phyloP scores from a whole-genome alignment of 2,113 vertebrate species.

The Brienomyrus longianalis region DNA sequence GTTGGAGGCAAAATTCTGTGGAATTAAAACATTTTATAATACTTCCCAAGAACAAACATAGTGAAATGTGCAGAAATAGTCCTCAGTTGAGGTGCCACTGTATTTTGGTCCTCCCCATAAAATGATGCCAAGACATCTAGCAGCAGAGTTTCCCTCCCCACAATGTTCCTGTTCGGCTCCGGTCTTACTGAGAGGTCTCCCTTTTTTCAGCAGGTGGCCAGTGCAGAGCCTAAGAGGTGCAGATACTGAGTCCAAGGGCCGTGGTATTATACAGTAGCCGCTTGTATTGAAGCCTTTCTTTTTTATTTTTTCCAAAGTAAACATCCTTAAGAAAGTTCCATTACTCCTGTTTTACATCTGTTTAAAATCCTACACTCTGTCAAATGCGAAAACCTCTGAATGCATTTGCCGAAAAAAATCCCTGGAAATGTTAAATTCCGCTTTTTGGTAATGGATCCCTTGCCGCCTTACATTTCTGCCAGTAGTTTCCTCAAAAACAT shows the following conservation, averaged over 20 bases:
- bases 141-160: neutral
- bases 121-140: neutral
- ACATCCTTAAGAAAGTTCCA: neutral
- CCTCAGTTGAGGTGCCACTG: neutral
- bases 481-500: neutral
- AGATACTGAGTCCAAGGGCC: neutral
- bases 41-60: neutral
- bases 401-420: neutral
- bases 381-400: neutral
- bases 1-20: neutral
- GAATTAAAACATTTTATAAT: neutral
- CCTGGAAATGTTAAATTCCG: neutral
- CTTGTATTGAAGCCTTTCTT: neutral
- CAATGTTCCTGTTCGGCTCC: neutral
- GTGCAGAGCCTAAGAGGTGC: neutral
- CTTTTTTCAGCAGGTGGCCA: slow-evolving; percentile 12
- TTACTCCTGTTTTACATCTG: neutral
- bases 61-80: neutral
- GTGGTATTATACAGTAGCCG: slow-evolving; percentile 4
- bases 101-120: neutral
- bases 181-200: neutral
- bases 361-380: neutral
- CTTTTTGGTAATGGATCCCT: neutral
- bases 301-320: neutral
- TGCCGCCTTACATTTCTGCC: neutral